Base-by-base conservation (phyloP, 1,140 invertebrate species). In the Adoxophyes honmai region DNA sequence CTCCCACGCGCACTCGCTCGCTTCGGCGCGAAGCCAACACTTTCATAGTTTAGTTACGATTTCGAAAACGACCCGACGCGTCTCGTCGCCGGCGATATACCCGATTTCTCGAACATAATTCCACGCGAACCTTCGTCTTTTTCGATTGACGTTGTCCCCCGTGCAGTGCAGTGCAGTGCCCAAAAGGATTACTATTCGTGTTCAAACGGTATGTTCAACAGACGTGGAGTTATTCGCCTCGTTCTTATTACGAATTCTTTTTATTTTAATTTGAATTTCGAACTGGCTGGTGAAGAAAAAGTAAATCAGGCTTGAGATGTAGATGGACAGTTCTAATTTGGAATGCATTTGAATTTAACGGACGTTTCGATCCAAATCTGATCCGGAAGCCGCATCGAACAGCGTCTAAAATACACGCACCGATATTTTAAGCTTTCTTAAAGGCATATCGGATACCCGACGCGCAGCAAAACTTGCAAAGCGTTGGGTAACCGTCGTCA, bases 41-140 rank as follows among this genome's bases (percentile, higher is more conserved):
- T 85, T 85, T 80, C 81, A 79, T 85, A 88, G 81, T 88, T 86
- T 88, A 86, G 85, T 86, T 86, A 85, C 85, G 82, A 88, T 85
- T 86, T 81, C 85, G 85, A 88, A 85, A 88, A 88, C 85, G 85
- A 88, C 78, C 85, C 85, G 85, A 88, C 83, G 81, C 78, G 82
- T 88, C 75, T 78, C 81, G 81, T 83, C 83, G 85, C 85, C 85
- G 85, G 80, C 83, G 75, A 80, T 68, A 69, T 54, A 54, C 64
- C 73, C 71, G 73, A 75, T 74, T 74, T 77, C 74, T 80, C 77
- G 64, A 55, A 68, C 64, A n/a, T n/a, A 66, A 74, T 75, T 70
- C 64, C 72, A 78, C 68, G 69, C 65, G 75, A 78, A 72, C 48
- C 76, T 78, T 81, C 73, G 78, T 77, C 78, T 66, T 77, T 75